These are phyloP conservation scores for Lophotriccus pileatus DNA, from an alignment of 2,797 vertebrate species.

Conservation along the genomic window DNA sequence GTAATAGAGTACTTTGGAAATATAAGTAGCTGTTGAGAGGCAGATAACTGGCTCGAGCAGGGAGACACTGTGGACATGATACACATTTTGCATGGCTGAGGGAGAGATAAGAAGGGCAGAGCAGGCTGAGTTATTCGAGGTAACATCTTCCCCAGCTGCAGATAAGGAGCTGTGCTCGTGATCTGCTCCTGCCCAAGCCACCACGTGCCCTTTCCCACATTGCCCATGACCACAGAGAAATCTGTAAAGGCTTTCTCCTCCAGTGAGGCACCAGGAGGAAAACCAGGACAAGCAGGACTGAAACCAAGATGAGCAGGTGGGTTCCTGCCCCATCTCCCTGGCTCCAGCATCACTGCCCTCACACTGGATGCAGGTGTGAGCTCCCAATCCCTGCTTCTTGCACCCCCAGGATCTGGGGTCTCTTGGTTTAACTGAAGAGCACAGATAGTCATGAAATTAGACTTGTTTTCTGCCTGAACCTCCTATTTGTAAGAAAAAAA, in stretches of 20 bases:
- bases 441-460: not conserved
- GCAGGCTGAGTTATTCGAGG: constrained; percentile 13
- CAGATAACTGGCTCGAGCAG: constrained; percentile 33
- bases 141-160: not conserved
- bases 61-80: not conserved
- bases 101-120: not conserved
- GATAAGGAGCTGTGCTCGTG: not conserved
- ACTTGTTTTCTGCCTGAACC: not conserved
- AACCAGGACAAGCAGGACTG: not conserved
- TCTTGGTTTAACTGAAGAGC: not conserved
- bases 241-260: not conserved
- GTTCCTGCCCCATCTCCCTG: not conserved
- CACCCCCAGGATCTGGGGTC: not conserved
- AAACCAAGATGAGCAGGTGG: not conserved
- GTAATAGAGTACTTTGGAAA: constrained; percentile 21
- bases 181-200: not conserved
- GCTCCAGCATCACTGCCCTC: not conserved
- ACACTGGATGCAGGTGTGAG: not conserved
- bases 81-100: not conserved
- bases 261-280: not conserved
- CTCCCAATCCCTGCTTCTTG: not conserved
- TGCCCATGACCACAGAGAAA: not conserved
- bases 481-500: not conserved
- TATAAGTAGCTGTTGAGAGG: constrained; percentile 34
- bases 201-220: not conserved